Evolutionary conservation across 2,113 vertebrate genomes (phyloP).

Genomic region (Todiramphus chloris): DNA sequence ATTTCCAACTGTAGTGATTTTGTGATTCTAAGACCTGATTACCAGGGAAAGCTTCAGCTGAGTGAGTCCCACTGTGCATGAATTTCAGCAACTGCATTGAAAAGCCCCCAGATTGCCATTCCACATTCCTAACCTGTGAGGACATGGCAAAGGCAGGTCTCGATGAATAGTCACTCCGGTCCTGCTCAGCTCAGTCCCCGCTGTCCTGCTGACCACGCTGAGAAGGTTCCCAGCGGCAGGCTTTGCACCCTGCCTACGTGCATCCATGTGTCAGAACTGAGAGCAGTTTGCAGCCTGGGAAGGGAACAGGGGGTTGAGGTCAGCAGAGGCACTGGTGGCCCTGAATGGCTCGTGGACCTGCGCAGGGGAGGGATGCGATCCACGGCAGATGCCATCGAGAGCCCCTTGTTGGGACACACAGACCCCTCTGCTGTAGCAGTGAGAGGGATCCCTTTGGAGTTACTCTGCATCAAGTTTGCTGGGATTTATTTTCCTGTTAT

Average conservation of each 20-base stretch:
- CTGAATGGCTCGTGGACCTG: rapidly evolving
- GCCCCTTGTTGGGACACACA: no score
- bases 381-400: background rate
- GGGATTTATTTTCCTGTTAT: rapidly evolving
- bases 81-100: background rate
- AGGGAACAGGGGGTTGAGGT: no score
- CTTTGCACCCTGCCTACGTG: no score
- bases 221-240: rapidly evolving
- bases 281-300: no score
- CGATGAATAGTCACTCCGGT: rapidly evolving
- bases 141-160: background rate
- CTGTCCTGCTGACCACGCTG: rapidly evolving
- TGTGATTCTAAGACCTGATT: background rate
- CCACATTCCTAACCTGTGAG: background rate
- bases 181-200: background rate
- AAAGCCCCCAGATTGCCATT: no score
- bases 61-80: background rate
- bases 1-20: no score
- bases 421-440: no score
- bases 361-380: background rate
- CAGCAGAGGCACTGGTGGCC: no score
- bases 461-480: background rate
- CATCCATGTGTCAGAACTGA: no score
- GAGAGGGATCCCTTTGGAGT: background rate
- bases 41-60: background rate